Percentiles rank a stretch among this genome's conserved stretches.
phyloP scores from a whole-genome alignment of 2,113 vertebrate genomes.

The Phylloscopus trochilus region DNA sequence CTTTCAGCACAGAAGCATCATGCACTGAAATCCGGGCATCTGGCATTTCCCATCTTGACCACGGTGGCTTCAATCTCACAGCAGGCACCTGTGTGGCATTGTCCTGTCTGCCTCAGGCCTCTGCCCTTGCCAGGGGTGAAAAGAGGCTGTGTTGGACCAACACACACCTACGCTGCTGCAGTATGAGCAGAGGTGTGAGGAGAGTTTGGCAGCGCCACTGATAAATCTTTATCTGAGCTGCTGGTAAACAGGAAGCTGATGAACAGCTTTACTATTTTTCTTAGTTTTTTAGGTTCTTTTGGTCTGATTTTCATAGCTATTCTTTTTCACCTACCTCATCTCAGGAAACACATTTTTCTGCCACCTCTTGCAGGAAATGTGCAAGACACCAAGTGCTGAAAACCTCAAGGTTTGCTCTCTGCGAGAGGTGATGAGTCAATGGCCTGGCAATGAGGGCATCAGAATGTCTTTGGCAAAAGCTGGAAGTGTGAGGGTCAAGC shows the following conservation, averaged over 20 bases:
- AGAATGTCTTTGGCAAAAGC: background rate
- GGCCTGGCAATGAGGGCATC: background rate
- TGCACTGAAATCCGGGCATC: rapidly evolving
- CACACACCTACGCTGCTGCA: background rate
- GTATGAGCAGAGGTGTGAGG: background rate
- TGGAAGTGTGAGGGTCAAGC: background rate
- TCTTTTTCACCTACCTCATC: slow-evolving; percentile 1
- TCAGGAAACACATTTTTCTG: slow-evolving; percentile 59
- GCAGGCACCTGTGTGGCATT: background rate
- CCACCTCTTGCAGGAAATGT: slow-evolving; percentile 46
- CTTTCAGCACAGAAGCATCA: background rate
- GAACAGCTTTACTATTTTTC: background rate
- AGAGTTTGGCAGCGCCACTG: rapidly evolving
- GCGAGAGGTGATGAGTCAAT: background rate
- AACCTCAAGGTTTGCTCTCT: background rate
- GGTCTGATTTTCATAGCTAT: background rate
- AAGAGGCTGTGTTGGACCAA: background rate
- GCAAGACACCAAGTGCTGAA: slow-evolving; percentile 25
- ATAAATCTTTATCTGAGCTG: background rate
- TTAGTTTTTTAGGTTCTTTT: background rate
- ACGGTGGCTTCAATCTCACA: background rate
- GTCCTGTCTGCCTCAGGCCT: background rate
- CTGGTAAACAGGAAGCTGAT: slow-evolving; percentile 53
- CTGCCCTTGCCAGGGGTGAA: rapidly evolving
- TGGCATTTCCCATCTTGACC: background rate